Base-by-base conservation (phyloP, 1,140 invertebrate genomes). In the Micrasema longulum region DNA sequence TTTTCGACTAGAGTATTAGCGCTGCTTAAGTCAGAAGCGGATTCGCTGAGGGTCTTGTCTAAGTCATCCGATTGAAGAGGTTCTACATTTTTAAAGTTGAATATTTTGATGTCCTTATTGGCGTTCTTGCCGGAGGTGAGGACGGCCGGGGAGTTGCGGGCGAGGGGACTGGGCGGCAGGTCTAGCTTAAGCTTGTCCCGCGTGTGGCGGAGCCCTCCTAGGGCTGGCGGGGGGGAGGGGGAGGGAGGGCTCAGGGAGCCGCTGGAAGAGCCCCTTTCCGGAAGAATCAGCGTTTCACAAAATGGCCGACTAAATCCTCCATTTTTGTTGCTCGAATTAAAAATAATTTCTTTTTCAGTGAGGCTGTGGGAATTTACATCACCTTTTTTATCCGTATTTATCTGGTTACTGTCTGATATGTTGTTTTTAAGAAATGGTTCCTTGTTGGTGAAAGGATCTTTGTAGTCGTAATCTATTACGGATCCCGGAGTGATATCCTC, bases 191-290 rank as follows among this genome's bases (percentile, higher is more conserved):
- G 84, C 73, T 87, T 87, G 78, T 91, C 89, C 70, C 91, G 82
- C 1, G 91, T 92, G 77, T 93, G 92, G 35, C 91, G 81, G 11
- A 93, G 79, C 18, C 92, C 90, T n/a, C 92, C 92, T 12, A 93
- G 79, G 16, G 62, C 48, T 7, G 47, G 48, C 11, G 71, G 71
- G n/a, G 82, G 83, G 55, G 78, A 80, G 55, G 82, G 83, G 69
- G 83, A 80, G 22, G 77, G 68, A 6, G 78, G 74, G 0, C 73
- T 75, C 18, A 70, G 52, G 7, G 72, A 75, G 31, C 55, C 79
- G 68, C 81, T 80, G 78, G 47, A 71, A 63, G 76, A 75, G 12
- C 68, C 62, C 62, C 62, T 41, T 10, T 76, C 72, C n/a, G 63
- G 57, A 11, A 76, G 60, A 43, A 71, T 73, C 23, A 76, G 55